Base-by-base conservation (phyloP, 2,888 invertebrate genomes). In the Sphaerophoria taeniata region DNA sequence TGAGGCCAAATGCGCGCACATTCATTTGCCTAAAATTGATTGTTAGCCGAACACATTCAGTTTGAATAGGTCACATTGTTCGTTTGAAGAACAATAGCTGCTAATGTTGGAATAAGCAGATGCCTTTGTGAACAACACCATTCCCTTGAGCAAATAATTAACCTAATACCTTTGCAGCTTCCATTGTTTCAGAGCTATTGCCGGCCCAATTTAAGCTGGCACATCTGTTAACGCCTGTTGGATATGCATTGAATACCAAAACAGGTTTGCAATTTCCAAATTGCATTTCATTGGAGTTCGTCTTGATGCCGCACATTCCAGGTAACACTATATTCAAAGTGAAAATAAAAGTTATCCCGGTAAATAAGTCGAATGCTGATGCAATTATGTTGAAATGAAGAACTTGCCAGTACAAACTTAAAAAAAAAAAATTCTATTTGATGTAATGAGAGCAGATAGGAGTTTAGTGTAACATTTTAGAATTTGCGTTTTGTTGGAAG, bases 11-110 rank as follows among this genome's bases (percentile, higher is more conserved):
- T 69, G 39, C 47, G 67, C 67, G 53, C 39, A 74, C 43, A 49
- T 63, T 56, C 69, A 34, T 70, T 69, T 74, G 61, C 34, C 45
- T 45, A 55, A 74, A 80, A n/a, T 74, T 80, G 61, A 74, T 74
- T 74, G 47, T 43, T 7, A 74, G 31, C 60, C 60, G 61, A 12
- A 11, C 61, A 61, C 39, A 9, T 61, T 45, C 61, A 61, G 61
- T 47, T 31, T n/a, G 33, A 61, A 61, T 6, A 45, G 61, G 31
- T 47, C 45, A 33, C 45, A 47, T 61, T 61, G 61, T 61, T 61
- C 61, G 33, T 33, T 61, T 3, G 6, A 14, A 47, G 61, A 61
- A 61, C 61, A 61, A 61, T n/a, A 45, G n/a, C 45, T 24, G 12
- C 43, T 14, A 36, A n/a, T 34, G 34, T 31, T n/a, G 12, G 24